A percentile compares a stretch with the other conserved stretches of the same genome.
phyloP scores from a whole-genome alignment of 2,888 invertebrate genomes.

The Andrena bucephala region DNA sequence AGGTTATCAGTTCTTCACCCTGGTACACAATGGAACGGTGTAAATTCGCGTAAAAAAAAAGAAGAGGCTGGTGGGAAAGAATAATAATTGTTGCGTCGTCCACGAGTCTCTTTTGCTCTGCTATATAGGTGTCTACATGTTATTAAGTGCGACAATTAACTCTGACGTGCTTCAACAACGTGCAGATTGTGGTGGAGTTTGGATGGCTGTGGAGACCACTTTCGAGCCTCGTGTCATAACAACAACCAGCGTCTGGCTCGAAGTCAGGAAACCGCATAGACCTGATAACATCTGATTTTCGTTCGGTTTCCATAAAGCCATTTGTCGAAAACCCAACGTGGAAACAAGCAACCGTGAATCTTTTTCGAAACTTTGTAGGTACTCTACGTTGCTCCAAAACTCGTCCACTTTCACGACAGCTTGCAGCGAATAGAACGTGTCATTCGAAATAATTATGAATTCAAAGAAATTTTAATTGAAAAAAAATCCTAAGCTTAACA shows the following conservation, averaged over 20 bases:
- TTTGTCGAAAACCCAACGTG: conserved; percentile 31
- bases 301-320: conserved; percentile 22
- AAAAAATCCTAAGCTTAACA: neutral
- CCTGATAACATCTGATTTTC: conserved; percentile 36
- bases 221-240: conserved; percentile 16
- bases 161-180: conserved; percentile 8
- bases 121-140: neutral
- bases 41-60: neutral
- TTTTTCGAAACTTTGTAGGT: conserved; percentile 12
- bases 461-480: neutral
- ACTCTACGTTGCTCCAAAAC: conserved; percentile 2
- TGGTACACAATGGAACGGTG: neutral
- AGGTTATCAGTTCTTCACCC: neutral
- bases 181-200: conserved; percentile 9
- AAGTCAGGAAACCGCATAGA: conserved; percentile 38
- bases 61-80: neutral
- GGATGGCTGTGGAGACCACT: conserved; percentile 25
- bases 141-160: conserved; percentile 32
- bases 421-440: neutral
- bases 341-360: neutral
- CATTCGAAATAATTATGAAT: neutral
- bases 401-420: conserved; percentile 20
- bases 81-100: neutral
- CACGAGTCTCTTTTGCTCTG: neutral
- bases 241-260: conserved; percentile 38